phyloP scores from a whole-genome alignment of 2,888 invertebrate species.

The Luperina testacea region DNA sequence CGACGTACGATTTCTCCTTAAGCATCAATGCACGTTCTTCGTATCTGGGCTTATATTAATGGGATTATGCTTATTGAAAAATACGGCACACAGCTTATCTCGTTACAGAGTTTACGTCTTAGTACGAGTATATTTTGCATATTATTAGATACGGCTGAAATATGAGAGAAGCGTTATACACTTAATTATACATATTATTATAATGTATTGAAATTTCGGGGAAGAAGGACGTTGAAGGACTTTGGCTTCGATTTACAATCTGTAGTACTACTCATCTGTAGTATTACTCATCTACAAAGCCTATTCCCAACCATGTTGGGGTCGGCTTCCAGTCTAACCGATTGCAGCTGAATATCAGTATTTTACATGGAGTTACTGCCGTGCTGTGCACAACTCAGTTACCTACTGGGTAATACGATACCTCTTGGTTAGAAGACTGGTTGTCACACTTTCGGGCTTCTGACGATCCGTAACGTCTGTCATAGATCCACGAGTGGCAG shows the following conservation, averaged over 20 bases:
- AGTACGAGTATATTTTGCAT: slow-evolving; percentile 1
- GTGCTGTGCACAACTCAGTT: background rate
- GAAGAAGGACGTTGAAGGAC: background rate
- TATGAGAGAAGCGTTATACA: background rate
- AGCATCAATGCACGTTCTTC: slow-evolving; percentile 48
- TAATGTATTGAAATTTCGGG: background rate
- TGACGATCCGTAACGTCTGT: background rate
- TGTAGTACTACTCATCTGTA: background rate
- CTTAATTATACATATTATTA: background rate
- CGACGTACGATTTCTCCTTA: slow-evolving; percentile 50
- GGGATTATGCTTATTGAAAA: slow-evolving; percentile 52
- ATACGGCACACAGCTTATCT: slow-evolving; percentile 29
- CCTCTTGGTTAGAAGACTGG: background rate
- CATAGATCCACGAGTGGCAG: background rate
- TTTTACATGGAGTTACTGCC: background rate
- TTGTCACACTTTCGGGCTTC: background rate
- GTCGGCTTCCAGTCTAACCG: background rate
- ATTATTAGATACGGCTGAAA: slow-evolving; percentile 16
- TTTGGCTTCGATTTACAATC: background rate
- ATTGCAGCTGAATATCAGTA: background rate
- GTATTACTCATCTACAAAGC: background rate
- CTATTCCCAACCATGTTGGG: background rate
- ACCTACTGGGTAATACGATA: background rate
- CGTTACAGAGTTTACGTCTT: slow-evolving; percentile 12
- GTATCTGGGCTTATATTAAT: slow-evolving; percentile 43